Conservation (phyloP, 2,113 vertebrate species). For the Phylloscopus whistleri region DNA sequence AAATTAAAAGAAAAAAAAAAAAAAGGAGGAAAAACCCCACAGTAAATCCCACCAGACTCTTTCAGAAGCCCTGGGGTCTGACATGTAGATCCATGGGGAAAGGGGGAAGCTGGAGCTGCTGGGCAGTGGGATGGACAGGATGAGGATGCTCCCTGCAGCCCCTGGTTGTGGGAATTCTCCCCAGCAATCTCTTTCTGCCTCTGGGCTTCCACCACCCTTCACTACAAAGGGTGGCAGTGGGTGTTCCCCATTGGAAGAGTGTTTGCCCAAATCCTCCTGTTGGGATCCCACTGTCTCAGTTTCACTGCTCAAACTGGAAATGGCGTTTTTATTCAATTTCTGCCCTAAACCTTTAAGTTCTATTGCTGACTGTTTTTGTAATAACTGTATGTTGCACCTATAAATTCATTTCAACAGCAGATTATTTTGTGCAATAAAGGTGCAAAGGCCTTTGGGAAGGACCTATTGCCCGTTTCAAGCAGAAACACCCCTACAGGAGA, state of each 20-base stretch:
- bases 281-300: not conserved
- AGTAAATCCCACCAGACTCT: not conserved
- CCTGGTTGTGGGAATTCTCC: not conserved
- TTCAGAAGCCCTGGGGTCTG: not conserved
- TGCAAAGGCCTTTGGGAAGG: not conserved
- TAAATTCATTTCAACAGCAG: not conserved
- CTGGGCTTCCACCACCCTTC: not conserved
- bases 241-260: not conserved
- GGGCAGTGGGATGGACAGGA: rapidly evolving
- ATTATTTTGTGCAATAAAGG: not conserved
- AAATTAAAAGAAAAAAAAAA: not conserved
- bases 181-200: not conserved
- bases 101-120: not conserved
- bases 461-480: not conserved
- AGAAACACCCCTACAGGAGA: not conserved
- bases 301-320: not conserved
- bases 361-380: not conserved
- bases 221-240: rapidly evolving
- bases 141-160: not conserved
- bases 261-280: not conserved
- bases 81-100: rapidly evolving
- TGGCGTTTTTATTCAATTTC: not conserved
- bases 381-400: not conserved
- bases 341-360: not conserved
- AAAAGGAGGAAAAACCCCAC: rapidly evolving